These are phyloP conservation scores for Gallinago media DNA, from an alignment of 2,113 vertebrate genomes.

Conservation along the genomic window DNA sequence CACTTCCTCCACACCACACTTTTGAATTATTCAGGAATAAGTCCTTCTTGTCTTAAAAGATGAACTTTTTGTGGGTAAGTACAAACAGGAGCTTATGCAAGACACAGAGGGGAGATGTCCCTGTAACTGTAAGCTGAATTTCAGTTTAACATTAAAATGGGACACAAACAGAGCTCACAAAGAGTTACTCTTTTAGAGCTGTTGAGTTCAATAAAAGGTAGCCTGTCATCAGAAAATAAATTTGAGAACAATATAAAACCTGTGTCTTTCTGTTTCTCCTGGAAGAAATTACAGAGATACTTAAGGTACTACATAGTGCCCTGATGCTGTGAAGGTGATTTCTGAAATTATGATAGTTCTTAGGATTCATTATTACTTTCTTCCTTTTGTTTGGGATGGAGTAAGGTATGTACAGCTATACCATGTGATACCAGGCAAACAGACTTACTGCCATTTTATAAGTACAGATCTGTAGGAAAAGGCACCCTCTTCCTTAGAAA, in stretches of 20 bases:
- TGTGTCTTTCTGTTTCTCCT: neutral
- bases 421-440: neutral
- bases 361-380: neutral
- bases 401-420: neutral
- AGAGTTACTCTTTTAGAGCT: neutral
- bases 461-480: neutral
- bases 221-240: neutral
- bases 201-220: neutral
- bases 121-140: neutral
- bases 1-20: neutral
- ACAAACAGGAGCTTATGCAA: constrained; percentile 2
- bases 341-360: neutral
- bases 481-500: neutral
- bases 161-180: neutral
- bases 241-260: neutral
- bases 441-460: neutral
- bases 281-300: neutral
- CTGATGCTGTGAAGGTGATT: neutral
- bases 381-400: neutral
- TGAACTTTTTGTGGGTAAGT: neutral
- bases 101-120: neutral
- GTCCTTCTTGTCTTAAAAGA: neutral
- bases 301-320: neutral
- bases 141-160: neutral
- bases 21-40: constrained; percentile 36